Percentiles rank a stretch among this genome's conserved stretches.
These are phyloP conservation scores for Strigamia transsilvanica DNA, from an alignment of 2,888 invertebrate species.

Conservation along the genomic window DNA sequence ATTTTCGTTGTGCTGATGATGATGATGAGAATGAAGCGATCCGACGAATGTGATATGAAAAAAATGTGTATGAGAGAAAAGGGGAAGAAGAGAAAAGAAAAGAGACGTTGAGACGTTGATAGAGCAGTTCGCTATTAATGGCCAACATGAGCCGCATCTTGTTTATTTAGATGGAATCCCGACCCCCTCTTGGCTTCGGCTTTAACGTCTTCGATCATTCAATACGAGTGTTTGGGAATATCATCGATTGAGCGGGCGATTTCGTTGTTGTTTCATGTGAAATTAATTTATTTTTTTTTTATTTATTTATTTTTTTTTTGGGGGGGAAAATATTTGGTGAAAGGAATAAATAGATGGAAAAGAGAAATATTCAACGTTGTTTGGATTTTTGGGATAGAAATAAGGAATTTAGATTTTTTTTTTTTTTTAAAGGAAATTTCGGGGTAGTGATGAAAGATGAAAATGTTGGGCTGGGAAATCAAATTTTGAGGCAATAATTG, in stretches of 20 bases:
- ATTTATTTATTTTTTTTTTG: no score
- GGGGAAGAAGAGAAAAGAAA: neutral
- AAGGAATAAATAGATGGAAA: no score
- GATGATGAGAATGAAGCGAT: slow-evolving; percentile 29
- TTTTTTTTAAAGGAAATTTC: no score
- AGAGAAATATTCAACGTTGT: no score
- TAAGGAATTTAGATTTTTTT: no score
- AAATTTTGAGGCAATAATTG: no score
- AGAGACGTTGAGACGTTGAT: neutral
- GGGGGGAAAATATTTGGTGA: no score
- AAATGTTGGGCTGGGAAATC: no score
- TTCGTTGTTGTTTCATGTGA: neutral
- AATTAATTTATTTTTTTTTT: no score
- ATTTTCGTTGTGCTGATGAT: neutral
- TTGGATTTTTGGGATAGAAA: no score
- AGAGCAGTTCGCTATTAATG: slow-evolving; percentile 7
- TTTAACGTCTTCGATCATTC: slow-evolving; percentile 1
- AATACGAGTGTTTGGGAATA: neutral
- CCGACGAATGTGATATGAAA: neutral
- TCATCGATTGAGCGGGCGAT: neutral
- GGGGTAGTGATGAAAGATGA: no score
- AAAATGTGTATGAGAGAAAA: neutral
- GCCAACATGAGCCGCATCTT: slow-evolving; percentile 17
- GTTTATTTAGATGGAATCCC: slow-evolving; percentile 3
- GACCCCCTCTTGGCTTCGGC: neutral